These are phyloP conservation scores for Ophiodon elongatus DNA, from an alignment of 2,113 vertebrate species.

Conservation along the genomic window DNA sequence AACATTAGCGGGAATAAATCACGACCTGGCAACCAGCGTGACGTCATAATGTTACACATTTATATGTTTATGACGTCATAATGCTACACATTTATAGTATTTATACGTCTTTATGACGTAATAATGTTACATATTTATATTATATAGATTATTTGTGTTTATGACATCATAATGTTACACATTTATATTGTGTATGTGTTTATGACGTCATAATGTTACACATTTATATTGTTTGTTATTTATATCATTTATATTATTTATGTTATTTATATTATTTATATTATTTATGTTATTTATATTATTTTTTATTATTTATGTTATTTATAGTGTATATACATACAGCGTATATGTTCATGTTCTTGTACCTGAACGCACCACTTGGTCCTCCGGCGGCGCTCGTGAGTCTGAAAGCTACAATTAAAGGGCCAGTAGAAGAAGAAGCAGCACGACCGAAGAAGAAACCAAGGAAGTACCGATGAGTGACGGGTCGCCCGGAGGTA, in stretches of 20 bases:
- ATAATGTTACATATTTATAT: background rate
- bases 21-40: constrained; percentile 10
- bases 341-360: no score
- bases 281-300: background rate
- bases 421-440: background rate
- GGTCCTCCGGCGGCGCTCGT: no score
- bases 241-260: background rate
- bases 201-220: no score
- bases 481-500: constrained; percentile 41
- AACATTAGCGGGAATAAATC: background rate
- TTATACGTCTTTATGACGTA: background rate
- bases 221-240: no score
- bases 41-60: background rate
- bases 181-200: no score
- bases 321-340: no score
- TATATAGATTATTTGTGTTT: no score
- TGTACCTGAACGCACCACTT: no score
- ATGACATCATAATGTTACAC: no score
- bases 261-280: background rate
- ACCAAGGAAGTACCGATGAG: background rate
- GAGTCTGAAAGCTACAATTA: background rate
- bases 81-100: background rate
- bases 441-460: constrained; percentile 23
- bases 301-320: background rate
- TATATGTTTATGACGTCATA: background rate